phyloP scores from a whole-genome alignment of 2,113 vertebrate species.

The Scytalopus superciliaris region DNA sequence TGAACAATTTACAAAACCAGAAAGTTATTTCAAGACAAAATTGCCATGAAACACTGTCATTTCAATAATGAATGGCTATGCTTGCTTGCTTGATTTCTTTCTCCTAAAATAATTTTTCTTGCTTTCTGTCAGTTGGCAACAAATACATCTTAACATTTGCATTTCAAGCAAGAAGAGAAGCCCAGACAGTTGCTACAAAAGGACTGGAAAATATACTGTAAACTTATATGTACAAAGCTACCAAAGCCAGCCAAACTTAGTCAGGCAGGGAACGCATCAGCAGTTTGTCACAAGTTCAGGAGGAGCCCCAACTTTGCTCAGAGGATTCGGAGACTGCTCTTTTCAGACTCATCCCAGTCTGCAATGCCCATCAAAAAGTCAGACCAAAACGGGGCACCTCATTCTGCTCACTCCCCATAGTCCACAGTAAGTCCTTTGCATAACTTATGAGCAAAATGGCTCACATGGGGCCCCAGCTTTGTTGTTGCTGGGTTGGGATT shows the following conservation, averaged over 20 bases:
- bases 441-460: not conserved
- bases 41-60: constrained; percentile 34
- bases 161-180: constrained; percentile 36
- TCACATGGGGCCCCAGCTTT: not conserved
- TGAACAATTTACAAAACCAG: constrained; percentile 30
- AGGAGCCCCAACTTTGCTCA: not conserved
- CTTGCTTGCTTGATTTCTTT: constrained; percentile 47
- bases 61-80: constrained; percentile 56
- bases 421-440: not conserved
- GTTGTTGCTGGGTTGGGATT: not conserved
- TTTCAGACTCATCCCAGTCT: not conserved
- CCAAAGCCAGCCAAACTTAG: not conserved
- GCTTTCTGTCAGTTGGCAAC: constrained; percentile 50
- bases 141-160: constrained; percentile 52
- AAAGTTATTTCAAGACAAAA: constrained; percentile 60
- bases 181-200: constrained; percentile 23
- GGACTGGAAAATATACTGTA: not conserved
- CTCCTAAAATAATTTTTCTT: constrained; percentile 60
- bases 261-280: not conserved
- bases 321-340: not conserved
- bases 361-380: not conserved
- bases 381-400: not conserved
- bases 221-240: not conserved
- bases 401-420: not conserved
- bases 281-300: not conserved